Evolutionary conservation across 2,113 vertebrate genomes (phyloP), one percentile per base, ranked within the genome.

Genomic region (Polypterus bichir): DNA sequence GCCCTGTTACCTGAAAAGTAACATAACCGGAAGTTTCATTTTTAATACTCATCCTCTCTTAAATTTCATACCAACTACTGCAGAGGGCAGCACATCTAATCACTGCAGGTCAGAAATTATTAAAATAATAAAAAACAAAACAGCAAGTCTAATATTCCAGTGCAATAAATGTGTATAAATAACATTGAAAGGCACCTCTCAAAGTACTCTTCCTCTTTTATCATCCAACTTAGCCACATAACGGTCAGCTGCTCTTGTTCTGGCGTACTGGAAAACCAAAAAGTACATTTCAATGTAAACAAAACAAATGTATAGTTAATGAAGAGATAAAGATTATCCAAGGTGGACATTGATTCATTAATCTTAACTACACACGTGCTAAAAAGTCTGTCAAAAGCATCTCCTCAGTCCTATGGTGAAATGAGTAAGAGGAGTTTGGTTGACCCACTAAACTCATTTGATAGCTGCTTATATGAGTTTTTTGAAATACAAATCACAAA

Each of bases 211-310:
- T 99, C 96, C 70, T 99, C 96, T 76, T 97, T 98, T 79, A 99
- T 99, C 96, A 99, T 99, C 95, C 96, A 98, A 44, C 92, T 97
- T 10, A 98, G 85, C 96, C 96, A 99, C 79, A 96, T 92, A 9
- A 98, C 91, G 91, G 97, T 98, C 60, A 98, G 81, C 45, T 97
- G 94, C 63, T 98, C 95, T 71, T 99, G 96, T 61, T 97, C 94
- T 0, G 94, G 93, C 4, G 93, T 99, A 72, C 96, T 99, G 64
- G 2, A 79, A n/a, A 71, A 63, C 77, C 65, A 57, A 75, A n/a
- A 44, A 60, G 7, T 4, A 54, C 4, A 54, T 6, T 10, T 6
- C 53, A 11, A 9, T 5, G 11, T 3, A 54, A 11, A 9, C 9
- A 54, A 54, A 8, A 53, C 10, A 54, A 10, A 3, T 10, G 3